These are phyloP conservation scores for Bellardia pandia DNA, from an alignment of 2,888 invertebrate genomes.

Conservation along the genomic window DNA sequence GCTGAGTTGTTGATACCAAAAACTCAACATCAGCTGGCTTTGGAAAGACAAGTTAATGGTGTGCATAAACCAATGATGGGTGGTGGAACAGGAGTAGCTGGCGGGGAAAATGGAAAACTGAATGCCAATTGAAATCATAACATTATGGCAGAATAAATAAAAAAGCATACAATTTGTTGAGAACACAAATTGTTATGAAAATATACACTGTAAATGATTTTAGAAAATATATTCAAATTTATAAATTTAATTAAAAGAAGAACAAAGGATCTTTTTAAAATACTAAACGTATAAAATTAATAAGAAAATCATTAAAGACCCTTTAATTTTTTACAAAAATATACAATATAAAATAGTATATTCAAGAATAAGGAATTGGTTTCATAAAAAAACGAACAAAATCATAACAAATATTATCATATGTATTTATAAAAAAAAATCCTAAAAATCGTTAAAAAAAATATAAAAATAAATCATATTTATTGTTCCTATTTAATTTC, in stretches of 20 bases:
- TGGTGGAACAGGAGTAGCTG: background rate
- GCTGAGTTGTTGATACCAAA: conserved; percentile 65
- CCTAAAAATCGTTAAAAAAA: conserved; percentile 1
- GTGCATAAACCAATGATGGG: conserved; percentile 29
- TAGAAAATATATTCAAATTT: background rate
- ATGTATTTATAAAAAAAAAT: conserved; percentile 27
- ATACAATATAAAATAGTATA: background rate
- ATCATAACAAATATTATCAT: conserved; percentile 13
- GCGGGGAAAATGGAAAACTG: conserved; percentile 33
- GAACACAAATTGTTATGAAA: conserved; percentile 22
- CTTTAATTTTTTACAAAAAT: background rate
- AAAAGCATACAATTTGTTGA: conserved; percentile 69
- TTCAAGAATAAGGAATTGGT: conserved; percentile 54
- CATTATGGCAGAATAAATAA: conserved; percentile 63
- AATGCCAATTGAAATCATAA: conserved; percentile 63
- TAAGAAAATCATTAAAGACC: background rate
- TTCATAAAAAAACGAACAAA: conserved; percentile 65
- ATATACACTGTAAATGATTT: conserved; percentile 17
- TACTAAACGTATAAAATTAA: background rate
- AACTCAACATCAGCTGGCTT: conserved; percentile 60
- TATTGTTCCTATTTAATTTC: conserved; percentile 70
- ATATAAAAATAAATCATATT: conserved; percentile 46
- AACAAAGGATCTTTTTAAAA: background rate
- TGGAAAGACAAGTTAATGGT: conserved; percentile 69
- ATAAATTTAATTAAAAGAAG: background rate